These are phyloP conservation scores for Empis livida DNA, from an alignment of 2,888 invertebrate genomes.

Conservation along the genomic window DNA sequence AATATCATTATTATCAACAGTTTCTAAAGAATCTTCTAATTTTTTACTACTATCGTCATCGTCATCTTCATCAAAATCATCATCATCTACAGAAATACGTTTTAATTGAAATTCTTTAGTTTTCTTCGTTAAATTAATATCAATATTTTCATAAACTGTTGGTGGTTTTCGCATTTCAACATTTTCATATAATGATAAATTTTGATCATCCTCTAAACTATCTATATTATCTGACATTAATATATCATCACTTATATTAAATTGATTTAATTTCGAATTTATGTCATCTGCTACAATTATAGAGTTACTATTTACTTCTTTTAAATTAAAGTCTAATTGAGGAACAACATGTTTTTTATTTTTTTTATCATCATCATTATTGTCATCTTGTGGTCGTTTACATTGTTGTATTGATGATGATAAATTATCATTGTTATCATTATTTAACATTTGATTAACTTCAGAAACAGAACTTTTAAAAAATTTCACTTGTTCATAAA, in stretches of 20 bases:
- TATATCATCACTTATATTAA: conserved; percentile 12
- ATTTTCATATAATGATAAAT: conserved; percentile 33
- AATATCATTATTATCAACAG: too few relatives aligned
- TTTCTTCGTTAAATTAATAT: conserved; percentile 27
- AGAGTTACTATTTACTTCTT: conserved; percentile 16
- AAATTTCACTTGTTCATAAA: conserved; percentile 66
- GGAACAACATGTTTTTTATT: too few relatives aligned
- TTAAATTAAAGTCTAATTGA: neutral
- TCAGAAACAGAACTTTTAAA: conserved; percentile 60
- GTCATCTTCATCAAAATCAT: conserved; percentile 5
- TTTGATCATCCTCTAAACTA: conserved; percentile 21
- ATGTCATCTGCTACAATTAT: conserved; percentile 11
- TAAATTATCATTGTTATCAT: too few relatives aligned
- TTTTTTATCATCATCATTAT: conserved; percentile 15
- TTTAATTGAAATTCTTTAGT: conserved; percentile 1
- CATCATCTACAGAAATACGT: neutral
- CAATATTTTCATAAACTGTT: conserved; percentile 31
- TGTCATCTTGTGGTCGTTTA: conserved; percentile 5
- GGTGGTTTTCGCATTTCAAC: conserved; percentile 32
- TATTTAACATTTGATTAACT: conserved; percentile 48
- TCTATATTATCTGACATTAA: conserved; percentile 18
- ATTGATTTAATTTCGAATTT: conserved; percentile 1
- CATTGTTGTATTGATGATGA: conserved; percentile 12
- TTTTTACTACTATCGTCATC: neutral
- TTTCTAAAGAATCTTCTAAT: too few relatives aligned